A percentile compares a stretch with the other conserved stretches of the same genome.
Evolutionary conservation across 2,888 invertebrate genomes (phyloP).

Genomic region (Axea sp.): DNA sequence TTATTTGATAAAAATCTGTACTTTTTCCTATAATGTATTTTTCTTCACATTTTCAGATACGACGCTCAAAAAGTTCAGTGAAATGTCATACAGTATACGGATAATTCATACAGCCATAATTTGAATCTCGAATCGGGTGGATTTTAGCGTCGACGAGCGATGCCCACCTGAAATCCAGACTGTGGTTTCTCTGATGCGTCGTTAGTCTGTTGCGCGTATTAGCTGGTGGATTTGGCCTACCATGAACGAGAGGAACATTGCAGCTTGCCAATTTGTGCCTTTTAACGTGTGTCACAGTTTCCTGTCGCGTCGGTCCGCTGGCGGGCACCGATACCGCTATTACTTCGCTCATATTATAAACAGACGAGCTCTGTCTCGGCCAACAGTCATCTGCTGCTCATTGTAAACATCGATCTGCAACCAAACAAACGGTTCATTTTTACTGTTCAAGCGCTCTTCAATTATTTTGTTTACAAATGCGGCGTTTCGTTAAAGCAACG

Average conservation of each 20-base stretch:
- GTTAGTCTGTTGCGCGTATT: constrained; percentile 81
- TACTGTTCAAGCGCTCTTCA: no score
- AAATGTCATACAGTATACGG: no score
- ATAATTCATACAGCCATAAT: no score
- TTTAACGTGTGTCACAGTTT: constrained; percentile 77
- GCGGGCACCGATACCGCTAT: constrained; percentile 76
- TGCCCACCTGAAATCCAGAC: constrained; percentile 90
- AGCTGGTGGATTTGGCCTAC: constrained; percentile 80
- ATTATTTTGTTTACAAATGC: no score
- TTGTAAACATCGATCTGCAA: constrained; percentile 72
- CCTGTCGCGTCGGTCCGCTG: constrained; percentile 78
- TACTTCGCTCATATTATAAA: constrained; percentile 79
- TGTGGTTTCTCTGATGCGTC: constrained; percentile 92
- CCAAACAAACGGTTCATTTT: no score
- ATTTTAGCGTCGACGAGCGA: no score
- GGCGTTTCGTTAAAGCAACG: no score
- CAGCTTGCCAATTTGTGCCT: constrained; percentile 78
- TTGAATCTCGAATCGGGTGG: no score
- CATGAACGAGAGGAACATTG: constrained; percentile 83
- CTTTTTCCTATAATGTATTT: no score
- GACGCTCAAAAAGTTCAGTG: no score
- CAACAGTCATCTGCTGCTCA: constrained; percentile 79
- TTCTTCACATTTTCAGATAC: no score
- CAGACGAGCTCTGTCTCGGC: constrained; percentile 76
- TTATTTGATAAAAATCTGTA: no score